phyloP scores from a whole-genome alignment of 2,888 invertebrate genomes.

The Athrips mouffetella region DNA sequence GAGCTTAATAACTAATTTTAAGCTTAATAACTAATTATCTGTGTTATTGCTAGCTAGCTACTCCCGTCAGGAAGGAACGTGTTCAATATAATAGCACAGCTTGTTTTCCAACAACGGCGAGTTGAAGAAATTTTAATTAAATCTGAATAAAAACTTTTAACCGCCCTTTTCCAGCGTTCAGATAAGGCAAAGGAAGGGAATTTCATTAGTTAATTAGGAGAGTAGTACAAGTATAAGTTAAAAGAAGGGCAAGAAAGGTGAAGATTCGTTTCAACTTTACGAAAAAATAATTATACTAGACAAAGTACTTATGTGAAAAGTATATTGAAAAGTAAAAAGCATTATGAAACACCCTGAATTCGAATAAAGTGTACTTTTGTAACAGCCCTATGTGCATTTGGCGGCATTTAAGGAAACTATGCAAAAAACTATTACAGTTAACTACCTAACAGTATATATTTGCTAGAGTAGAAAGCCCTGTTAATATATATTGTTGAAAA shows the following conservation, averaged over 20 bases:
- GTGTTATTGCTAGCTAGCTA: constrained; percentile 18
- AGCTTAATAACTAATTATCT: constrained; percentile 25
- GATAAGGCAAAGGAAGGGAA: constrained; percentile 10
- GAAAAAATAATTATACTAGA: neutral
- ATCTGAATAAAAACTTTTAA: constrained; percentile 13
- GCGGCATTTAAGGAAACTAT: too few relatives aligned
- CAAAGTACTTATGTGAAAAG: too few relatives aligned
- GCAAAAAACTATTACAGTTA: too few relatives aligned
- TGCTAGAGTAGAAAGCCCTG: neutral
- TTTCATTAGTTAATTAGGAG: constrained; percentile 13
- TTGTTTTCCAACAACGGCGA: constrained; percentile 1
- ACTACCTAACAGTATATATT: neutral
- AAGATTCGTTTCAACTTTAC: neutral
- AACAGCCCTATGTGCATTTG: too few relatives aligned
- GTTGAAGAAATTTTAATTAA: constrained; percentile 13
- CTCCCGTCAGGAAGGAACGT: too few relatives aligned
- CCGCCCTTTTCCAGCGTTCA: neutral
- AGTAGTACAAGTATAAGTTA: neutral
- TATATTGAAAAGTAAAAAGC: too few relatives aligned
- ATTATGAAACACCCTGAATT: too few relatives aligned
- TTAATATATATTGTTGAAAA: constrained; percentile 19
- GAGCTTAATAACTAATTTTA: constrained; percentile 14
- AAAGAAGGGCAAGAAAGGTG: neutral
- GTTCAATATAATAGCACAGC: constrained; percentile 14
- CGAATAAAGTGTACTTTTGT: too few relatives aligned